Evolutionary conservation across 2,888 invertebrate genomes (phyloP), one percentile per base, ranked within the genome.

Genomic region (Iselma pallidipennis): DNA sequence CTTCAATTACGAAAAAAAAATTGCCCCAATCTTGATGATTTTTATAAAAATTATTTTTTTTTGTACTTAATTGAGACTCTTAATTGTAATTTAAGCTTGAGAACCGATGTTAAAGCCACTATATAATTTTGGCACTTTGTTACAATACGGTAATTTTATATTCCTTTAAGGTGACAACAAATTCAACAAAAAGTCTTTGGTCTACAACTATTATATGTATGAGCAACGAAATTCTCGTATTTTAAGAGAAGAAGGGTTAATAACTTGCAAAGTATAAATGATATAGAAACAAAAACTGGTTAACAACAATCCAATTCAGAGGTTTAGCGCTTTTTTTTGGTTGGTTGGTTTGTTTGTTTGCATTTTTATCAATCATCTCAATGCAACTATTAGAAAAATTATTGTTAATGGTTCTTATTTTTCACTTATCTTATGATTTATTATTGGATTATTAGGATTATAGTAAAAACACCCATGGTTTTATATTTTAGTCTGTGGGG

Each of bases 281-380:
- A 29, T 42, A 45, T n/a, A n/a, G n/a, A n/a, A 48, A 14, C 25
- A 42, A 23, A 26, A 51, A 51, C 42, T 53, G 48, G 61, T 55
- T n/a, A n/a, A n/a, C 63, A 72, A 71, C 72, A 72, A 68, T 68
- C 68, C 68, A 67, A 66, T 66, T 59, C 3, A 31, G 16, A 16
- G 37, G 37, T 16, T 37, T n/a, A n/a, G n/a, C n/a, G n/a, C n/a
- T n/a, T n/a, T n/a, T n/a, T n/a, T 33, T 33, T 10, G 12, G 31
- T 31, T 31, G 12, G 4, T 3, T 10, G 4, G 4, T n/a, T 16
- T 31, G 2, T 16, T 37, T 37, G 6, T 16, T 37, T 37, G 37
- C 55, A 61, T 61, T 65, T 57, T 59, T 59, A 66, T 67, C 61
- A 64, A 62, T 66, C 64, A 62, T 70, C 64, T 42, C 55, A 69